A percentile compares a stretch with the other conserved stretches of the same genome.
These are phyloP conservation scores for Spheniscus humboldti DNA, from an alignment of 2,797 vertebrate species.

Conservation along the genomic window DNA sequence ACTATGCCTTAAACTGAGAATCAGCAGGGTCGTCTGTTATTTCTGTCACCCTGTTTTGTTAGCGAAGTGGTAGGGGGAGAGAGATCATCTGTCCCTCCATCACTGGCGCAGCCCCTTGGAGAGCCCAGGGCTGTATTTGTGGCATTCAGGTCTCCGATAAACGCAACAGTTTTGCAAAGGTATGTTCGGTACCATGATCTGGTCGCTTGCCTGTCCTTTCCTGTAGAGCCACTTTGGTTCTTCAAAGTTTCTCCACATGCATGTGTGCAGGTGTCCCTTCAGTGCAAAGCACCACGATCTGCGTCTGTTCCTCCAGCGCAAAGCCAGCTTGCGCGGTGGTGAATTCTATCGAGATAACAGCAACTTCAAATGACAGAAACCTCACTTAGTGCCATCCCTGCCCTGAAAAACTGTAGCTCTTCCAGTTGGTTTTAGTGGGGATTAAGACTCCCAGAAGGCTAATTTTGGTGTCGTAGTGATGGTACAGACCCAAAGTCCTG, in stretches of 20 bases:
- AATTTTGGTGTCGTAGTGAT: background rate
- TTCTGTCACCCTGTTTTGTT: background rate
- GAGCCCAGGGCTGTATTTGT: background rate
- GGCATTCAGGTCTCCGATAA: background rate
- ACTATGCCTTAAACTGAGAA: background rate
- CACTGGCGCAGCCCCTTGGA: background rate
- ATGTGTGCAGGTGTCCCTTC: rapidly evolving
- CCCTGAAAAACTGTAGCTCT: background rate
- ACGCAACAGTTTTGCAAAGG: background rate
- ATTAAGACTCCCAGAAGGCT: background rate
- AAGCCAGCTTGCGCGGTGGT: background rate
- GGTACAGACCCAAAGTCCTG: background rate
- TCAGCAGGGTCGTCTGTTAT: background rate
- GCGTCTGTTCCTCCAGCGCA: background rate
- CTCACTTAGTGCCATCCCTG: background rate
- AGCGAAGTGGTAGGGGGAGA: background rate
- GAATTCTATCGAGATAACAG: background rate
- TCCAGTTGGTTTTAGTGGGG: background rate
- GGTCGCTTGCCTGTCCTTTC: background rate
- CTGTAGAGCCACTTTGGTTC: background rate
- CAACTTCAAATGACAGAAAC: background rate
- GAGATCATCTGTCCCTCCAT: background rate
- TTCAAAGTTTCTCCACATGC: background rate
- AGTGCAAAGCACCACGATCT: background rate
- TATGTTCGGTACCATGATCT: background rate